phyloP scores from a whole-genome alignment of 2,888 invertebrate species.

The Sisyra terminalis region DNA sequence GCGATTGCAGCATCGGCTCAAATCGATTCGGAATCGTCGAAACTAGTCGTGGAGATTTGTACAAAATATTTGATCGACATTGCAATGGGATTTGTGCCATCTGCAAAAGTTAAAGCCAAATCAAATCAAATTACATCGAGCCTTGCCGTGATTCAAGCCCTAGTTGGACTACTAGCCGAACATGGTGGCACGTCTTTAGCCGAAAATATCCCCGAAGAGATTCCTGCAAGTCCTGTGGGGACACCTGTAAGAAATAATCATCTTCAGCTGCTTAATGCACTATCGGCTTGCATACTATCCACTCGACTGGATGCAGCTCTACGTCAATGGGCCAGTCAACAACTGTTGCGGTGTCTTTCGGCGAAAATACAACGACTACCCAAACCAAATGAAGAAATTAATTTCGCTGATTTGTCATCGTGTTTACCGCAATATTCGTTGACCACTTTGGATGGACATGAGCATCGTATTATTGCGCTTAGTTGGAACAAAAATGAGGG shows the following conservation, averaged over 20 bases:
- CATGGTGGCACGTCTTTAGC: constrained; percentile 22
- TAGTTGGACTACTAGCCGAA: constrained; percentile 35
- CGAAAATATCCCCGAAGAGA: constrained; percentile 19
- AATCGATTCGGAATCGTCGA: constrained; percentile 34
- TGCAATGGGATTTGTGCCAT: constrained; percentile 19
- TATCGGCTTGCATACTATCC: constrained; percentile 40
- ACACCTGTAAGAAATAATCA: constrained; percentile 20
- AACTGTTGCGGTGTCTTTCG: constrained; percentile 33
- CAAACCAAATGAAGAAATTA: constrained; percentile 23
- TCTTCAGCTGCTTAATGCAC: constrained; percentile 37
- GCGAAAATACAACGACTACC: constrained; percentile 20
- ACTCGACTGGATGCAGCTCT: constrained; percentile 30
- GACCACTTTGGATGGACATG: constrained; percentile 33
- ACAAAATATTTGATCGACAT: constrained; percentile 32
- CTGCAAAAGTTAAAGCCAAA: too few species aligned
- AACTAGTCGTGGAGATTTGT: constrained; percentile 37
- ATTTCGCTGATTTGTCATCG: constrained; percentile 33
- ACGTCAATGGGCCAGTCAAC: constrained; percentile 42
- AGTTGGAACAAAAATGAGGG: constrained; percentile 28
- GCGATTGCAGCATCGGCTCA: constrained; percentile 35
- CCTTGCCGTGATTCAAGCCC: constrained; percentile 40
- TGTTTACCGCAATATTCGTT: constrained; percentile 25
- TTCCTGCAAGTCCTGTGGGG: constrained; percentile 13
- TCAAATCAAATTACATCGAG: constrained; percentile 13
- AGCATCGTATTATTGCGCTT: constrained; percentile 30